Evolutionary conservation across 2,888 invertebrate species (phyloP).

Genomic region (Cremastobaeus sp.): DNA sequence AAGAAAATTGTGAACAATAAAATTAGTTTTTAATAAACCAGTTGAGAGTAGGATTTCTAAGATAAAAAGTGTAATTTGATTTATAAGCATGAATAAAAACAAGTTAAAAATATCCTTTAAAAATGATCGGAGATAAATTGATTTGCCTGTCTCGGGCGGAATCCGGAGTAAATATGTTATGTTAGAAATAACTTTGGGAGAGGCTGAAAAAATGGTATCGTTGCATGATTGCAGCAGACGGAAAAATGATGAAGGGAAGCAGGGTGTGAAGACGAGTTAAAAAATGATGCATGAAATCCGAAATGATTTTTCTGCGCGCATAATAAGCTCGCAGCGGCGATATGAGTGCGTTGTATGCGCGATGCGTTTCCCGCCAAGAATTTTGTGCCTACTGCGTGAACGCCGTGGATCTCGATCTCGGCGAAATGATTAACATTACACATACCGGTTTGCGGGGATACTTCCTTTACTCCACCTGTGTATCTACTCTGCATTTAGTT

Average conservation of each 20-base stretch:
- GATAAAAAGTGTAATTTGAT: too few species aligned
- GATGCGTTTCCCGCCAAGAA: constrained; percentile 61
- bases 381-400: constrained; percentile 51
- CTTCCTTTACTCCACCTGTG: constrained; percentile 58
- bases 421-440: constrained; percentile 63
- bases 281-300: constrained; percentile 30
- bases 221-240: too few species aligned
- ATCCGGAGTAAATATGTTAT: too few species aligned
- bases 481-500: constrained; percentile 60
- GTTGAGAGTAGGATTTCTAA: too few species aligned
- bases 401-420: constrained; percentile 59
- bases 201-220: too few species aligned
- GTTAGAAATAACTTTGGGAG: too few species aligned
- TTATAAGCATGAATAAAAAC: too few species aligned
- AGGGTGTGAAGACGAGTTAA: neutral
- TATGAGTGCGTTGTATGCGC: constrained; percentile 34
- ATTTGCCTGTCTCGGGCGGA: too few species aligned
- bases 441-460: constrained; percentile 62
- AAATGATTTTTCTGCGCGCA: constrained; percentile 25
- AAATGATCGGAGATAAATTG: too few species aligned
- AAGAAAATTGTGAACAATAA: too few species aligned
- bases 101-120: too few species aligned
- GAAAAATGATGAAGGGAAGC: neutral
- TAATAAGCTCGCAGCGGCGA: constrained; percentile 36
- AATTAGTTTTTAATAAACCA: too few species aligned